phyloP scores from a whole-genome alignment of 2,113 vertebrate genomes.

The Origma solitaria region DNA sequence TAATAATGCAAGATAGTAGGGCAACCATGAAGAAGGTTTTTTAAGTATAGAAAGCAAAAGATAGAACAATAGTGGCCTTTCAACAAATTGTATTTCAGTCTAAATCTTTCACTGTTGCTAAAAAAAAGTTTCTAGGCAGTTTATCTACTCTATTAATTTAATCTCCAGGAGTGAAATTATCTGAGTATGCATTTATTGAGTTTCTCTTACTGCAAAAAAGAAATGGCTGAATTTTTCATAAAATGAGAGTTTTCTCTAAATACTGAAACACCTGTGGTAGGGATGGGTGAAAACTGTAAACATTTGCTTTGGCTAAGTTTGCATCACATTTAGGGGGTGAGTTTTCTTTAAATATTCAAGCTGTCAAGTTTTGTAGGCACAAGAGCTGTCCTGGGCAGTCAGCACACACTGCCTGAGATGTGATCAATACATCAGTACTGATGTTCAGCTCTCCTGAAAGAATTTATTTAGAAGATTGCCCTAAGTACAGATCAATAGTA shows the following conservation, averaged over 20 bases:
- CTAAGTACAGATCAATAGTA: not conserved
- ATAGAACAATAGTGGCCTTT: not conserved
- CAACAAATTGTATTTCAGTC: not conserved
- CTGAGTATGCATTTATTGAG: slow-evolving; percentile 45
- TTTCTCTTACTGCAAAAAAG: slow-evolving; percentile 52
- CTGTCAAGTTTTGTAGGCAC: not conserved
- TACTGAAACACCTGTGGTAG: slow-evolving; percentile 47
- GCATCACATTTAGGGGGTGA: not conserved
- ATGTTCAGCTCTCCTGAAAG: not conserved
- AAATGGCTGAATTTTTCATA: slow-evolving; percentile 50
- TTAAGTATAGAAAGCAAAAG: not conserved
- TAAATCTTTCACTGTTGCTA: not conserved
- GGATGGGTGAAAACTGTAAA: not conserved
- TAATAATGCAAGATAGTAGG: not conserved
- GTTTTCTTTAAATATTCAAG: not conserved
- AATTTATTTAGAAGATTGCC: not conserved
- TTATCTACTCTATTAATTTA: slow-evolving; percentile 54
- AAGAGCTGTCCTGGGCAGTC: not conserved
- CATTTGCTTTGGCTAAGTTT: slow-evolving; percentile 11
- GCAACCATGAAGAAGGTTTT: not conserved
- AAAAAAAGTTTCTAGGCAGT: not conserved
- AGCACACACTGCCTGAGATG: not conserved
- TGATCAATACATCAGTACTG: not conserved
- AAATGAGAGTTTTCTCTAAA: slow-evolving; percentile 62
- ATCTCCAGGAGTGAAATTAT: slow-evolving; percentile 54